A percentile compares a stretch with the other conserved stretches of the same genome.
Conservation (phyloP, 2,888 invertebrate species). For the Hirtodrosophila trivittata region DNA sequence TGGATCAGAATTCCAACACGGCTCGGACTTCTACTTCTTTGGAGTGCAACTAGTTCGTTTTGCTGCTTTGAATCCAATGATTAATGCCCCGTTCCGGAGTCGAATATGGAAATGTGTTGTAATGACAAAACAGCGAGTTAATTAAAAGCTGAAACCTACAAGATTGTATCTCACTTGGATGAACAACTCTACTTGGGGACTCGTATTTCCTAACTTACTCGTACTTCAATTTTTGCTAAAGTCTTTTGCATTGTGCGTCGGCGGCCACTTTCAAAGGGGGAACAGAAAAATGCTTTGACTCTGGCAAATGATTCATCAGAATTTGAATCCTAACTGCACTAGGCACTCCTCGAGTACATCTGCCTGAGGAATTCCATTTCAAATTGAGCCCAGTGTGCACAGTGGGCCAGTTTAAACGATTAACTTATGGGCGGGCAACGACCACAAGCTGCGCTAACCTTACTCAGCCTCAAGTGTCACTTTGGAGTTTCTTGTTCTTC, state of each 20-base stretch:
- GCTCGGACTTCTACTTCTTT: not conserved
- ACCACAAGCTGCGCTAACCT: constrained; percentile 44
- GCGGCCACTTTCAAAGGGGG: too few species aligned
- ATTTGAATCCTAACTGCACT: too few species aligned
- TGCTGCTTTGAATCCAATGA: constrained; percentile 24
- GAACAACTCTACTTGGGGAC: not conserved
- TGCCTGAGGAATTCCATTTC: too few species aligned
- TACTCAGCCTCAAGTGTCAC: constrained; percentile 35
- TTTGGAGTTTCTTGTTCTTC: constrained; percentile 25
- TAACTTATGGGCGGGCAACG: constrained; percentile 29
- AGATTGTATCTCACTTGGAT: constrained; percentile 46
- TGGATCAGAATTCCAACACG: not conserved
- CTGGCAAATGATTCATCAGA: too few species aligned
- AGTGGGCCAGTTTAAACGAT: constrained; percentile 27
- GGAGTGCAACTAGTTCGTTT: constrained; percentile 9
- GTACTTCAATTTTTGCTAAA: too few species aligned
- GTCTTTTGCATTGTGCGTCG: too few species aligned
- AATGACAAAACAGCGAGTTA: constrained; percentile 44
- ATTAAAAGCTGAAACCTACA: constrained; percentile 38
- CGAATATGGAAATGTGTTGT: constrained; percentile 13
- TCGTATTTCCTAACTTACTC: too few species aligned
- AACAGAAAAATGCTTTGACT: too few species aligned
- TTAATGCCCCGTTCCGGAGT: constrained; percentile 26
- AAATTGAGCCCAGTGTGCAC: not conserved
- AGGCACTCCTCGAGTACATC: too few species aligned